phyloP scores from a whole-genome alignment of 2,797 vertebrate species.

The Pristis pectinata region DNA sequence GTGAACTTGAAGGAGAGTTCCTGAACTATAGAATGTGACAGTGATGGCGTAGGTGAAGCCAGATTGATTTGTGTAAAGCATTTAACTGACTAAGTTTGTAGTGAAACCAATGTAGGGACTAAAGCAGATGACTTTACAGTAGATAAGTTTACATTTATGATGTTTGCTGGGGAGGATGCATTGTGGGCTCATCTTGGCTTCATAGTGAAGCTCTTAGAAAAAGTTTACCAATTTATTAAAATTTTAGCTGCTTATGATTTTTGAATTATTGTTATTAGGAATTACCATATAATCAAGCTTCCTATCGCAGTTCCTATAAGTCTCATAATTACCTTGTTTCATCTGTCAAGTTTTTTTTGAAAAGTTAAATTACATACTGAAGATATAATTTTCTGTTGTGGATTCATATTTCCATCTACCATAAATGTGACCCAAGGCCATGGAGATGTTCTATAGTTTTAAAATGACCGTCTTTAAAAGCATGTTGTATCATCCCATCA shows the following conservation, averaged over 20 bases:
- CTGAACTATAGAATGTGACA: not conserved
- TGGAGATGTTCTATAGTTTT: not conserved
- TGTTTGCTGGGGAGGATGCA: not conserved
- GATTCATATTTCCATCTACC: not conserved
- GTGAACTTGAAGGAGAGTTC: not conserved
- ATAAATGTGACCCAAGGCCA: not conserved
- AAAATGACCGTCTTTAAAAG: not conserved
- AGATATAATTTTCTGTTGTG: not conserved
- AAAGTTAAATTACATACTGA: not conserved
- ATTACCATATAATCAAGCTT: not conserved
- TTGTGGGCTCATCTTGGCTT: not conserved
- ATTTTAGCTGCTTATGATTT: not conserved
- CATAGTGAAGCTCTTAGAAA: not conserved
- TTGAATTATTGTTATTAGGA: not conserved
- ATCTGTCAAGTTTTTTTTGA: not conserved
- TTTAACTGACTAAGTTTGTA: not conserved
- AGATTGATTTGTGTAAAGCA: not conserved
- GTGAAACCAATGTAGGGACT: not conserved
- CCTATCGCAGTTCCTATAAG: not conserved
- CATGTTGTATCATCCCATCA: conserved; percentile 5
- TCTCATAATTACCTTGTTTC: not conserved
- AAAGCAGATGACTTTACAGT: not conserved
- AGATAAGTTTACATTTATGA: not conserved
- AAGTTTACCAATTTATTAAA: not conserved
- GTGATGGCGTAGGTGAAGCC: not conserved